A percentile compares a stretch with the other conserved stretches of the same genome.
phyloP scores from a whole-genome alignment of 2,113 vertebrate species.

The Alexandromys fortis region DNA sequence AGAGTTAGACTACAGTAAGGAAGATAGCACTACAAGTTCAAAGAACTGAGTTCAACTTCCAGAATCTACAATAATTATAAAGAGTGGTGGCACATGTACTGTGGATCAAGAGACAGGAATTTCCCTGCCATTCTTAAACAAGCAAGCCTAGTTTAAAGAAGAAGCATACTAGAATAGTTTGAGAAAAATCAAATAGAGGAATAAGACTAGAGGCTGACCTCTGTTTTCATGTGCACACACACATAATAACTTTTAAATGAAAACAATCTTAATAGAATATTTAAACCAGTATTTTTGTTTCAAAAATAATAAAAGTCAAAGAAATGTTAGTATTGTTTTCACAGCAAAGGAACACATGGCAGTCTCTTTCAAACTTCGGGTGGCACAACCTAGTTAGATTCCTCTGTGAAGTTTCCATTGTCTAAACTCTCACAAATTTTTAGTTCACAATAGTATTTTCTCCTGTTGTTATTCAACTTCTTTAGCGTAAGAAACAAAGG shows the following conservation, averaged over 20 bases:
- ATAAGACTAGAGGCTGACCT: not conserved
- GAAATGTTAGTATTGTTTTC: not conserved
- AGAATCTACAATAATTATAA: not conserved
- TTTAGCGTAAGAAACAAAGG: not conserved
- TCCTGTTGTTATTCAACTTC: not conserved
- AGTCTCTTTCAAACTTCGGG: not conserved
- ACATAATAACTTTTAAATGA: not conserved
- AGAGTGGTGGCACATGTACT: no score
- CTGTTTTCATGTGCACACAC: not conserved
- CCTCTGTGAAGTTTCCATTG: not conserved
- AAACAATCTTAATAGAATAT: not conserved
- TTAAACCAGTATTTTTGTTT: not conserved
- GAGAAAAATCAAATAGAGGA: not conserved
- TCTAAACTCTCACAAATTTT: not conserved
- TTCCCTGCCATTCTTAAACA: no score
- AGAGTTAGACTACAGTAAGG: no score
- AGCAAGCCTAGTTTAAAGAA: not conserved
- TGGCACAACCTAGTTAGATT: not conserved
- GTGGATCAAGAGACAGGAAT: no score
- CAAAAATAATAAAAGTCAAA: not conserved
- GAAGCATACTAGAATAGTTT: not conserved
- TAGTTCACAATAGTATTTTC: not conserved
- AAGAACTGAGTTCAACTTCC: not conserved
- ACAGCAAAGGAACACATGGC: not conserved
- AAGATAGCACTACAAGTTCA: no score